phyloP scores from a whole-genome alignment of 2,797 vertebrate species.

The Tenualosa thibaudeaui region DNA sequence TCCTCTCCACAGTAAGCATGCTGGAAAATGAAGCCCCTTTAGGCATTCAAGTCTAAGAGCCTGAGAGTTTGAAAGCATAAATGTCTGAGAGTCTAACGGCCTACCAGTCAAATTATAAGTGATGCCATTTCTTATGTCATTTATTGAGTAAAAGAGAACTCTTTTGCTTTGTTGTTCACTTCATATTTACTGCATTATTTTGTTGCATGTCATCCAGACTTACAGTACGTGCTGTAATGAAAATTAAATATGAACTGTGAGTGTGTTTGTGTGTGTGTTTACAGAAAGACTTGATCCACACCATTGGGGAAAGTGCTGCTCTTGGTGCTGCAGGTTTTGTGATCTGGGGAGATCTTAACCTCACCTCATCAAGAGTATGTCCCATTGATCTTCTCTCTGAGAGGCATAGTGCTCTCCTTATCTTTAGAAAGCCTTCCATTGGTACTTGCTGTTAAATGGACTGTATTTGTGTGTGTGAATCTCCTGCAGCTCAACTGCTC shows the following conservation, averaged over 20 bases:
- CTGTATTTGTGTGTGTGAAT: not conserved
- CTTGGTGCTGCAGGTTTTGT: slow-evolving; percentile 79
- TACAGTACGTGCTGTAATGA: not conserved
- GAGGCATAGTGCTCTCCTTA: no score
- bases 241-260: not conserved
- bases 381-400: not conserved
- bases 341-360: slow-evolving; percentile 80
- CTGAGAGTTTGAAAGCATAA: no score
- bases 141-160: not conserved
- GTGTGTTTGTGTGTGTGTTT: slow-evolving; percentile 39
- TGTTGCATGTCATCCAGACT: not conserved
- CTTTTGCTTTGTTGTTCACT: no score
- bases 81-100: no score
- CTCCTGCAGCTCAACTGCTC: slow-evolving; percentile 73
- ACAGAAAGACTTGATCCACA: slow-evolving; percentile 79
- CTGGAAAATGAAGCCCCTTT: not conserved
- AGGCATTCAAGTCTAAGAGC: not conserved
- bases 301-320: slow-evolving; percentile 78
- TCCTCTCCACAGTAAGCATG: slow-evolving; percentile 75
- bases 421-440: no score
- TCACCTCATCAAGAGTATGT: slow-evolving; percentile 78
- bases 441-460: not conserved
- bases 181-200: no score
- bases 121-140: not conserved
- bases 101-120: no score